Percentiles rank a stretch among this genome's conserved stretches.
These are phyloP conservation scores for Dryomyza anilis DNA, from an alignment of 2,888 invertebrate species.

Conservation along the genomic window DNA sequence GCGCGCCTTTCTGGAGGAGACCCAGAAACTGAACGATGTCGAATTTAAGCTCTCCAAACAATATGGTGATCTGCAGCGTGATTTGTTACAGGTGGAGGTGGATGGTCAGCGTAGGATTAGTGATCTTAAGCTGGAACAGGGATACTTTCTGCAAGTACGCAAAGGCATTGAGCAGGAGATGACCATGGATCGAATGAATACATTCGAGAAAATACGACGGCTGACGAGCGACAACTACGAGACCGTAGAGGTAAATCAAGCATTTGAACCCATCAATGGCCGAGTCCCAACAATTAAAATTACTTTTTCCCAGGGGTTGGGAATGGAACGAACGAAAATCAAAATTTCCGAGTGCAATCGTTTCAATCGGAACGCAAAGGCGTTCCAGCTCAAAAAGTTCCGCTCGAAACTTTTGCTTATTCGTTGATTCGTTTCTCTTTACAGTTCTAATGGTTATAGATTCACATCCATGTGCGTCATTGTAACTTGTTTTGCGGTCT, in stretches of 20 bases:
- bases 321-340: too few species aligned
- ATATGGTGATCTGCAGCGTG: constrained; percentile 39
- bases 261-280: too few species aligned
- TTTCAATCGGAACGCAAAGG: too few species aligned
- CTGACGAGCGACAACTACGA: constrained; percentile 49
- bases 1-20: constrained; percentile 45
- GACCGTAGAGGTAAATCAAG: constrained; percentile 48
- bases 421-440: too few species aligned
- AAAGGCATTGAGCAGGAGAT: constrained; percentile 47
- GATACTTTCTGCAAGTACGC: constrained; percentile 49
- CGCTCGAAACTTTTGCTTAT: too few species aligned
- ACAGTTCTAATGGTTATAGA: too few species aligned
- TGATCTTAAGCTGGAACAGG: constrained; percentile 48
- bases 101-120: constrained; percentile 43
- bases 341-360: too few species aligned
- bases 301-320: too few species aligned
- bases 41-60: constrained; percentile 35
- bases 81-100: constrained; percentile 42
- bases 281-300: too few species aligned
- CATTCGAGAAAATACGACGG: constrained; percentile 47
- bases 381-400: too few species aligned
- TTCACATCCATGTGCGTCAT: too few species aligned
- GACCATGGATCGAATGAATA: constrained; percentile 39
- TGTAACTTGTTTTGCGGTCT: too few species aligned
- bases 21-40: constrained; percentile 41